Evolutionary conservation across 2,888 invertebrate genomes (phyloP), one percentile per base, ranked within the genome.

Genomic region (Ypsolopha scabrella): DNA sequence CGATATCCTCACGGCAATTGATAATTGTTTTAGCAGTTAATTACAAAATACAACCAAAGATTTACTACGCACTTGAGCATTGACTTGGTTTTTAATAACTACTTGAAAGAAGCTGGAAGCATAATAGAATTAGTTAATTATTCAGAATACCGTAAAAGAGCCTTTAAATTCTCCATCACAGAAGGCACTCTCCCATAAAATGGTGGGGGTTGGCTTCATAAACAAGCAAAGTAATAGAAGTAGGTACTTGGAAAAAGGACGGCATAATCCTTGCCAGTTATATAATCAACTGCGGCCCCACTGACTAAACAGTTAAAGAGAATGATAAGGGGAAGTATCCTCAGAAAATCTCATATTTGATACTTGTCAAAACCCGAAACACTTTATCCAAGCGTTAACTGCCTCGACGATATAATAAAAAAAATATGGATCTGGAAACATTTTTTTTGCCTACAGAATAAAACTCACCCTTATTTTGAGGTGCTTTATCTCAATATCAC

Each of bases 301-400:
- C 33, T 56, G 57, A 53, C 56, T 58, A 57, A 57, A 58, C 61
- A 60, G 55, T 58, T 6, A 45, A 55, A 56, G 51, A 44, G 44
- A 48, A 41, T 49, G 56, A 57, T 59, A 58, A 53, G 52, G 53
- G 50, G 14, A 51, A 58, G 57, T 38, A 52, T 53, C 39, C 59
- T 56, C 50, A 45, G 53, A 56, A 59, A 59, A 54, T 48, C 50
- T 57, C 60, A 57, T 58, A 58, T 58, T 60, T 58, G 55, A 54
- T 53, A 52, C 55, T 56, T 33, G 52, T 39, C 37, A 13, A 41
- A 41, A 2, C 24, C 41, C 11, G 6, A 41, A 13, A 7, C 41
- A 24, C 24, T 24, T 38, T 38, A 38, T 33, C 38, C 48, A 14
- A 38, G 48, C 48, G 24, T 48, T 38, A 48, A 39, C 38, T 37